Conservation (phyloP, 2,113 vertebrate genomes). For the Dasyornis broadbenti region DNA sequence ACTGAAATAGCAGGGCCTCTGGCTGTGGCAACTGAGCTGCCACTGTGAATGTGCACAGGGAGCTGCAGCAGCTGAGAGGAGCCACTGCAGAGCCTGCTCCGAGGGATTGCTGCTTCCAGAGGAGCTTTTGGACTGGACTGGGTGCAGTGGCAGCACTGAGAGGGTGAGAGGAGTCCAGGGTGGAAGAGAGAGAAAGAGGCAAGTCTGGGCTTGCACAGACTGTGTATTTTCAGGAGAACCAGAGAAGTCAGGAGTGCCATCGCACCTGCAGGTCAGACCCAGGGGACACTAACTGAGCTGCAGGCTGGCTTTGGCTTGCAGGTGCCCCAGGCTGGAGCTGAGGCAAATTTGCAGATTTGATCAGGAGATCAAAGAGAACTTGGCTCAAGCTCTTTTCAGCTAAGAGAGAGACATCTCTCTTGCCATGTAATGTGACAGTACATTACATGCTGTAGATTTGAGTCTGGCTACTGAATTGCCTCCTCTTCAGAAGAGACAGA, state of each 20-base stretch:
- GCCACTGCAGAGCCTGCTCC: background rate
- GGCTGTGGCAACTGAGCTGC: background rate
- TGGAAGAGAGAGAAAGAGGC: too few relatives aligned
- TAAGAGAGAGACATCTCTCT: background rate
- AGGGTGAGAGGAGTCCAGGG: background rate
- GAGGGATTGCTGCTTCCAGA: background rate
- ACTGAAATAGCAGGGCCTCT: background rate
- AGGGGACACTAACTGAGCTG: background rate
- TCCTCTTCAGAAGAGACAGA: background rate
- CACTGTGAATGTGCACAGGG: background rate
- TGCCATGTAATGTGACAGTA: background rate
- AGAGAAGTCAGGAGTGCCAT: background rate
- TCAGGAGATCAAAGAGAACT: background rate
- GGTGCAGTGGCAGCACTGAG: background rate
- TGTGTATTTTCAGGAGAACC: background rate
- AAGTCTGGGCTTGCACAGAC: background rate
- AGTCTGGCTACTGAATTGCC: background rate
- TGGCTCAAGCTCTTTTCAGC: background rate
- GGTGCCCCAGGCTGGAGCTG: background rate
- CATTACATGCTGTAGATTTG: accelerated
- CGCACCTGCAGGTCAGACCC: accelerated
- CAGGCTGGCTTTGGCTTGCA: background rate
- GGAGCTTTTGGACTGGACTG: background rate
- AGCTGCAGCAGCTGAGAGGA: background rate
- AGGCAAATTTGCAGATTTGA: background rate